Percentiles rank a stretch among this genome's conserved stretches.
Conservation (phyloP, 1,140 invertebrate species). For the Conus betulinus region DNA sequence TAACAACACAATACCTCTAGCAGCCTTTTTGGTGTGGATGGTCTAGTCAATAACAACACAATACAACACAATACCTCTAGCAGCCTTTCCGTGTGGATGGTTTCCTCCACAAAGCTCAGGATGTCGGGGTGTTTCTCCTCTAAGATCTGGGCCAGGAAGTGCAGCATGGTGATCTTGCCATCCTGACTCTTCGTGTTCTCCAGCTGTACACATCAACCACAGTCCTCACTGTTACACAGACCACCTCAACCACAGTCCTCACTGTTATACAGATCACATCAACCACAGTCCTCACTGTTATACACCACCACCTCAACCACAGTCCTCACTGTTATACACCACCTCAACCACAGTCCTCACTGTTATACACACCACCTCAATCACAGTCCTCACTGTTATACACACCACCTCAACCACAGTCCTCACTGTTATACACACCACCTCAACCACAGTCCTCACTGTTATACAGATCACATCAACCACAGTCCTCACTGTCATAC, state of each 20-base stretch:
- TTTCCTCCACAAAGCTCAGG: conserved; percentile 89
- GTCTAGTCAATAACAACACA: too few species aligned
- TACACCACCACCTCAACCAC: not conserved
- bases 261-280: not conserved
- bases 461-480: too few species aligned
- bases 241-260: not conserved
- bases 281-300: conserved; percentile 75
- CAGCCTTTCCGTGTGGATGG: conserved; percentile 85
- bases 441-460: too few species aligned
- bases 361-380: not conserved
- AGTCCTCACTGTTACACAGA: not conserved
- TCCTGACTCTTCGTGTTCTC: conserved; percentile 95
- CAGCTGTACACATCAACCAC: conserved; percentile 78
- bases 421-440: too few species aligned
- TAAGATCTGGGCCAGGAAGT: conserved; percentile 90
- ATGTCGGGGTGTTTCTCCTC: conserved; percentile 92
- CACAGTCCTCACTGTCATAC: too few species aligned
- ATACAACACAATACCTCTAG: conserved; percentile 65
- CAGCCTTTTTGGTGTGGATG: too few species aligned
- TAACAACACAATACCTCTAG: too few species aligned
- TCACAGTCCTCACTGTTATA: not conserved
- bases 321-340: not conserved
- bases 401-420: too few species aligned
- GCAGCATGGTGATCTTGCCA: conserved; percentile 89
- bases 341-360: not conserved